Evolutionary conservation across 2,797 vertebrate genomes (phyloP).

Genomic region (Oreochromis grahami): DNA sequence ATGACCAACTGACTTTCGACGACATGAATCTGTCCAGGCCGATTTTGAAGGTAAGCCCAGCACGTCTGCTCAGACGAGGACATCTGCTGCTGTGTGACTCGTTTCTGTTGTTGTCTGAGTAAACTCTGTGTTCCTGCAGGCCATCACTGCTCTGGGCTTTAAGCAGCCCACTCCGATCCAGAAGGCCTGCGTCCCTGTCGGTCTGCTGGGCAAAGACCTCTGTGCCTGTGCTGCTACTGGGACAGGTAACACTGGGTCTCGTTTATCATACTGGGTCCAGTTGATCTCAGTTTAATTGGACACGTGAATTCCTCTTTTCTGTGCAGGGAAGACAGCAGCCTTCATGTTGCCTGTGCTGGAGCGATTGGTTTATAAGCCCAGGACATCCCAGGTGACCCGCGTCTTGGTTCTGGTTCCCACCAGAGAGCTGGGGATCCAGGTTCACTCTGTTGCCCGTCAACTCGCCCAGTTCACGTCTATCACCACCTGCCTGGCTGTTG

Average conservation of each 20-base stretch:
- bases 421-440: constrained; percentile 96
- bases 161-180: constrained; percentile 94
- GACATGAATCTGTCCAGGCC: constrained; percentile 97
- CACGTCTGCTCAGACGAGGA: neutral
- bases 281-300: no score
- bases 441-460: constrained; percentile 89
- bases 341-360: constrained; percentile 93
- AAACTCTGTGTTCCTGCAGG: constrained; percentile 62
- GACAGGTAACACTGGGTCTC: constrained; percentile 63
- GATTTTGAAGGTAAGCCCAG: constrained; percentile 85
- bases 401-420: constrained; percentile 94
- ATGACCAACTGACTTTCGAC: constrained; percentile 86
- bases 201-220: constrained; percentile 90
- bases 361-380: constrained; percentile 93
- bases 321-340: constrained; percentile 91
- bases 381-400: constrained; percentile 85
- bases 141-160: constrained; percentile 88
- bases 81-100: neutral
- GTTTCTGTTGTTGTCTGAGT: neutral
- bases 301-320: neutral
- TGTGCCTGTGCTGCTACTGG: constrained; percentile 97
- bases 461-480: constrained; percentile 91
- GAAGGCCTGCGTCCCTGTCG: constrained; percentile 93
- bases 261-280: neutral
- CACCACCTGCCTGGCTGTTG: constrained; percentile 89